Evolutionary conservation across 2,797 vertebrate species (phyloP).

Genomic region (Numenius phaeopus): DNA sequence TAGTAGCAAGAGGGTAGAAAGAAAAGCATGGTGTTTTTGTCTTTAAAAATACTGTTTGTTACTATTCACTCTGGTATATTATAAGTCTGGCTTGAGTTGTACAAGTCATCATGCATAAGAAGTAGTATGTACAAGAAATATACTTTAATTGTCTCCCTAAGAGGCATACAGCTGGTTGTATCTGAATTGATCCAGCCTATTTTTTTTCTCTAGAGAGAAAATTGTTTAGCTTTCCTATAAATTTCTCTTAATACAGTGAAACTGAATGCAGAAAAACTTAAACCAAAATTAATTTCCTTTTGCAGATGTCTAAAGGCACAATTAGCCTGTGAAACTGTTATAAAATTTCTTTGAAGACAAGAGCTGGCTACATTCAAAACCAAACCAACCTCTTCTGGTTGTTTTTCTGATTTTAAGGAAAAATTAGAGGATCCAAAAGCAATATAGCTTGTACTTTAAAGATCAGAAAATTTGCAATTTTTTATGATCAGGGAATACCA

Average conservation of each 20-base stretch:
- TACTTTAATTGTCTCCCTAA: neutral
- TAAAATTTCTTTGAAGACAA: slow-evolving; percentile 3
- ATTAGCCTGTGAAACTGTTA: neutral
- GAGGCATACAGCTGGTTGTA: neutral
- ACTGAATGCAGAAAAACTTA: neutral
- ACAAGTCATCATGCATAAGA: neutral
- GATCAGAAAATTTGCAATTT: neutral
- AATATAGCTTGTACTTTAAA: neutral
- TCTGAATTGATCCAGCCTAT: neutral
- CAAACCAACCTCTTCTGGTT: neutral
- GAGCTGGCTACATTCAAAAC: neutral
- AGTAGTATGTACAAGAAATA: neutral
- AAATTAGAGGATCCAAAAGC: neutral
- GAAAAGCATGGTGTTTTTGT: neutral
- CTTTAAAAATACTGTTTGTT: neutral
- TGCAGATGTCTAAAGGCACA: neutral
- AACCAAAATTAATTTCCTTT: neutral
- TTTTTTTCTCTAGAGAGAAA: neutral
- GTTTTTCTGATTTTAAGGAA: neutral
- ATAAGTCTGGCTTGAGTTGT: neutral
- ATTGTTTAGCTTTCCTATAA: neutral
- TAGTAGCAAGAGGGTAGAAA: neutral
- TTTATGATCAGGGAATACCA: neutral
- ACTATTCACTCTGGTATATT: neutral
- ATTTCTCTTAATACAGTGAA: slow-evolving; percentile 14